These are phyloP conservation scores for Scaptomyza parva DNA, from an alignment of 2,888 invertebrate genomes.

Conservation along the genomic window DNA sequence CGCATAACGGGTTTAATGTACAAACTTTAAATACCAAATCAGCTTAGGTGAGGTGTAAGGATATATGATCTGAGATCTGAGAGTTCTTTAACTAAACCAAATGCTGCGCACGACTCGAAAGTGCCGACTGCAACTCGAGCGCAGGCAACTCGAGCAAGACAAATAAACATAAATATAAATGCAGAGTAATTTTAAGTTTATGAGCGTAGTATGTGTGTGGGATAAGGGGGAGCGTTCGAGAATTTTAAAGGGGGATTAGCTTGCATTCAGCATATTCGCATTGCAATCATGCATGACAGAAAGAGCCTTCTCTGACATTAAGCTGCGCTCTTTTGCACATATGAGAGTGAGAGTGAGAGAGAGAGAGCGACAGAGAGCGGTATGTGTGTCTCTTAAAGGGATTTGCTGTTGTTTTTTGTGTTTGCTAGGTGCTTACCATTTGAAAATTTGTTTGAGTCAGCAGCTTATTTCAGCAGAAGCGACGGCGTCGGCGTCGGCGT, in stretches of 20 bases:
- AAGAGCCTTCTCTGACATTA: conserved; percentile 6
- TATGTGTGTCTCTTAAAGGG: conserved; percentile 16
- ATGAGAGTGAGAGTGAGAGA: neutral
- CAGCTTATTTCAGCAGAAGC: conserved; percentile 58
- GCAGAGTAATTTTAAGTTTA: conserved; percentile 4
- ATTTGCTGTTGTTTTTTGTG: conserved; percentile 22
- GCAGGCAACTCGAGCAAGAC: too few relatives aligned
- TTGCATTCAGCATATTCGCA: conserved; percentile 32
- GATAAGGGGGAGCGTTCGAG: neutral
- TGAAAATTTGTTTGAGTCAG: conserved; percentile 71
- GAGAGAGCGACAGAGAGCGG: too few relatives aligned
- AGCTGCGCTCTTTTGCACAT: conserved; percentile 5
- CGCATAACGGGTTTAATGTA: neutral
- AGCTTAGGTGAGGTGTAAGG: conserved; percentile 2
- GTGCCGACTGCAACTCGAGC: conserved; percentile 6
- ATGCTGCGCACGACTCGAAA: conserved; percentile 5
- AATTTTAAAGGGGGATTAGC: neutral
- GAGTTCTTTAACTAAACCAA: neutral
- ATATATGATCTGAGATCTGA: conserved; percentile 14
- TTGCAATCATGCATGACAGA: conserved; percentile 45
- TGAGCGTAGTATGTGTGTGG: too few relatives aligned
- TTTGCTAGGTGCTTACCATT: conserved; percentile 69
- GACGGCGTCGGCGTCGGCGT: conserved; percentile 41
- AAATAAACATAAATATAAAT: conserved; percentile 33
- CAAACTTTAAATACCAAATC: neutral